These are phyloP conservation scores for Zoanthus gigantus DNA, from an alignment of 92 coral and sea anemone species.

Conservation along the genomic window DNA sequence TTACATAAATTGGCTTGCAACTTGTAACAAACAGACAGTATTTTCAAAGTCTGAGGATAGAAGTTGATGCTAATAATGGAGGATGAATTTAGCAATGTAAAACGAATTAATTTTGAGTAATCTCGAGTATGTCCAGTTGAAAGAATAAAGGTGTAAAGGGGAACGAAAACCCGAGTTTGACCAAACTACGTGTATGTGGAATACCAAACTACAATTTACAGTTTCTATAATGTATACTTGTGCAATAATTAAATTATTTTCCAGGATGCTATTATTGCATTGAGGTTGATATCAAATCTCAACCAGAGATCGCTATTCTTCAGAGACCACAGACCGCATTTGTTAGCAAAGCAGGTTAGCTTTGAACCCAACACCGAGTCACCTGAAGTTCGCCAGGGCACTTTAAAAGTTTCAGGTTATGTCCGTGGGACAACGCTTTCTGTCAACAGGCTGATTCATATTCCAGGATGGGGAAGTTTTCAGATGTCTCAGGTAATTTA, in stretches of 20 bases:
- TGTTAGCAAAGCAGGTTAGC: constrained; percentile 75
- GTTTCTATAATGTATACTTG: too few species aligned
- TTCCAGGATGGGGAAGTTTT: constrained; percentile 96
- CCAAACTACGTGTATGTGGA: too few species aligned
- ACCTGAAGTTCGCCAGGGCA: constrained; percentile 68
- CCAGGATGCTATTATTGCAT: constrained; percentile 88
- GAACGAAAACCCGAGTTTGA: too few species aligned
- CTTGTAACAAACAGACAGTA: too few species aligned
- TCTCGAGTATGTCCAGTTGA: too few species aligned
- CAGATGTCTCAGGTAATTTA: constrained; percentile 83
- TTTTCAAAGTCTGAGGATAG: too few species aligned
- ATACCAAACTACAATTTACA: too few species aligned
- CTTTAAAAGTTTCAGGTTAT: constrained; percentile 92
- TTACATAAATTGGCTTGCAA: too few species aligned
- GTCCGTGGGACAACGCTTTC: constrained; percentile 83
- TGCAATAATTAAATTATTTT: neutral
- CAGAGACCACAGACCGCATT: constrained; percentile 89
- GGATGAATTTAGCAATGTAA: too few species aligned
- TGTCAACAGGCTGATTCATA: constrained; percentile 89
- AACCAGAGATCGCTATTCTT: constrained; percentile 82
- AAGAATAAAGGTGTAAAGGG: too few species aligned
- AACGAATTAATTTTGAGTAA: too few species aligned
- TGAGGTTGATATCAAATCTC: constrained; percentile 90
- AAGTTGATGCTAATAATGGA: too few species aligned
- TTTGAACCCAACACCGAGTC: constrained; percentile 77